Evolutionary conservation across 1,140 invertebrate genomes (phyloP), one percentile per base, ranked within the genome.

Genomic region (Drosophila paulistorum): DNA sequence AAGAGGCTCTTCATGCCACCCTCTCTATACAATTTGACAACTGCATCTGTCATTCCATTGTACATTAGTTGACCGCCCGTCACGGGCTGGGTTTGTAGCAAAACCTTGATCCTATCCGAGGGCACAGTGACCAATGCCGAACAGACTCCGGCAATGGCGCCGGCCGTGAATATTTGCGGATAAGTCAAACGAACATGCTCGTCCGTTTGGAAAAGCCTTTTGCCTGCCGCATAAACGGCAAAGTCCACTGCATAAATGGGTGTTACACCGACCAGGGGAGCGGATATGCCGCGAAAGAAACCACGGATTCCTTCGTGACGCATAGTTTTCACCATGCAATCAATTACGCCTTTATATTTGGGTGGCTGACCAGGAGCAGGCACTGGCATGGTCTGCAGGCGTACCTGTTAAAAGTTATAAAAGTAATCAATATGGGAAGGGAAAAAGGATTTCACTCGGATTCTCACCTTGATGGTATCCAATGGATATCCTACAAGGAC

Each of bases 41-140:
- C 95, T 86, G 97, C 97, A 93, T 99, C 98, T 17, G 98, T 90
- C 81, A 98, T 98, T 26, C 99, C 99, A 79, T 93, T 95, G 92
- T 99, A 99, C 87, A 97, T 96, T 33, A 95, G 93, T 51, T 95
- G 94, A 2, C 93, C 90, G 96, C 96, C 65, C 94, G 94, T 71
- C 94, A 94, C 30, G 82, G 97, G 96, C 92, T 97, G 96, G 72
- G 96, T 97, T 94, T 99, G 98, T 54, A 99, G 93, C 39, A 99
- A 93, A 92, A 98, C 99, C 92, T 99, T 99, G 55, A 99, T 99
- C 79, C 99, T 94, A 93, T 99, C 99, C 58, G 98, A 98, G 10
- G 99, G 99, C 37, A 98, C 97, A 96, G 99, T 99, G 51, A 99
- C 97, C 17, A 95, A 93, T 9, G 98, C 99, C 0, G 98, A 99